Base-by-base conservation (phyloP, 1,140 invertebrate species). In the Meteorus sp. region DNA sequence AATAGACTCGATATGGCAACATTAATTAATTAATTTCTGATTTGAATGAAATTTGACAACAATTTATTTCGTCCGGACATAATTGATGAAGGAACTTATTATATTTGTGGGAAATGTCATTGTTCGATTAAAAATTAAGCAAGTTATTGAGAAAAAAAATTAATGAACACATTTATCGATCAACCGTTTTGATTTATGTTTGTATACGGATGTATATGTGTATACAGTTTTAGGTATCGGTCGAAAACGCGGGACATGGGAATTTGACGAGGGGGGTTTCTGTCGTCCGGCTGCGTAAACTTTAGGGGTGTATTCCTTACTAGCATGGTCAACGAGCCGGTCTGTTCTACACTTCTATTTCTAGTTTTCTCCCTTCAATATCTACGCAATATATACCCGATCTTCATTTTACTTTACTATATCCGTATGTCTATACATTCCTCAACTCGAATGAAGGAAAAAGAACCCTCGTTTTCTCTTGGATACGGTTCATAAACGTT, bases 401-500 rank as follows among this genome's bases (percentile, higher is more conserved):
- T 27, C 17, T n/a, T 39, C 6, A 39, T 39, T 15, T 39, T 11
- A 39, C 17, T 39, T 39, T 39, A 2, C 39, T 13, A 19, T 45
- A 23, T 22, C 13, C 23, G 9, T 20, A 45, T n/a, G n/a, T n/a
- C n/a, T n/a, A n/a, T n/a, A n/a, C n/a, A n/a, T n/a, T n/a, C n/a
- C n/a, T n/a, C n/a, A n/a, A n/a, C n/a, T n/a, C 25, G 15, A 19
- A 31, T 44, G 8, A 29, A 31, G 52, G 45, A 56, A 51, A 56
- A 52, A 56, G 48, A 50, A 60, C 45, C 39, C 48, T 52, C 29
- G 44, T 37, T n/a, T n/a, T n/a, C n/a, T n/a, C 71, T 75, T 64
- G 73, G 75, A 75, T 63, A 77, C 74, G 75, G 69, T 72, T 77
- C 75, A 77, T 76, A 77, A 77, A 77, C 72, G 70, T 73, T 76